Evolutionary conservation across 2,113 vertebrate genomes (phyloP).

Genomic region (Tinamus guttatus): DNA sequence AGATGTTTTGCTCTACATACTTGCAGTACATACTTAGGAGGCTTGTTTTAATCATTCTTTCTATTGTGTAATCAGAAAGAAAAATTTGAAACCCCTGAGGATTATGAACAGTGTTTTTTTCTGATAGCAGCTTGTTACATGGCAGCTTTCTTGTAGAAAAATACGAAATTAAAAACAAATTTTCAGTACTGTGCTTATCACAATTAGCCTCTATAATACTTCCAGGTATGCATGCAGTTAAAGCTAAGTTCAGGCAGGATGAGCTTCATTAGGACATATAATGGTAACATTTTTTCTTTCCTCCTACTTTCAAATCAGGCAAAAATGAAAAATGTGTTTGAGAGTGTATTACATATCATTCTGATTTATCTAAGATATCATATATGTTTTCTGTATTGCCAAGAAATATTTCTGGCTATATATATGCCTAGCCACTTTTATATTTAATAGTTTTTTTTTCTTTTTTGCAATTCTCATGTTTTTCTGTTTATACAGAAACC

Average conservation of each 20-base stretch:
- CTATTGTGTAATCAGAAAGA: not conserved
- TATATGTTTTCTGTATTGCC: not conserved
- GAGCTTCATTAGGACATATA: not conserved
- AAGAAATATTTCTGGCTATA: not conserved
- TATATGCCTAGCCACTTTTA: not conserved
- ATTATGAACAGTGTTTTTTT: not conserved
- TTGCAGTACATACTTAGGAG: not conserved
- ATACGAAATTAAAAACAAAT: not conserved
- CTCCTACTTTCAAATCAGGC: not conserved
- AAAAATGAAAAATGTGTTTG: not conserved
- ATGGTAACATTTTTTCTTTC: not conserved
- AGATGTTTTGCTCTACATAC: not conserved
- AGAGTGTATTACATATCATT: not conserved
- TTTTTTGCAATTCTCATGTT: not conserved
- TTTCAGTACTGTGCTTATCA: not conserved
- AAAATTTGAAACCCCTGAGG: not conserved
- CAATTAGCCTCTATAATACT: not conserved
- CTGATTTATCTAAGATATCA: not conserved
- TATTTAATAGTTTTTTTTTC: not conserved
- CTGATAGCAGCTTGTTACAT: not conserved
- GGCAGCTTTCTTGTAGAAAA: not conserved
- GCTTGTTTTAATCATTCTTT: not conserved
- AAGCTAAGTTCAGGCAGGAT: not conserved
- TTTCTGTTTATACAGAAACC: not conserved
- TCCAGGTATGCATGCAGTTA: not conserved